phyloP scores from a whole-genome alignment of 2,888 invertebrate genomes.

The Drosophila cognata region DNA sequence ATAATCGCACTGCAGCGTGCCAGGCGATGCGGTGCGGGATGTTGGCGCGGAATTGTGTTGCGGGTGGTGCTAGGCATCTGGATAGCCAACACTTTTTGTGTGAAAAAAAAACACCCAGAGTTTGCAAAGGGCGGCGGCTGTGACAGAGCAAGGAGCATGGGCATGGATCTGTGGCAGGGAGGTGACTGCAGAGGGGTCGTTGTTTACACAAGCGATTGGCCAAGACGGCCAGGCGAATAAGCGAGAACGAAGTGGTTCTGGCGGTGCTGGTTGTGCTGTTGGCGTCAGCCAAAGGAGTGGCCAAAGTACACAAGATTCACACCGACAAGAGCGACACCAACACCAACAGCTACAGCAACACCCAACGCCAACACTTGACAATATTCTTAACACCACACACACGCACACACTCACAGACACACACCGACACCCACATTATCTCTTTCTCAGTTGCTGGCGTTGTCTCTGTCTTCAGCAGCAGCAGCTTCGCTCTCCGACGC shows the following conservation, averaged over 20 bases:
- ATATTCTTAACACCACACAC: conserved; percentile 45
- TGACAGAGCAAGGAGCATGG: background rate
- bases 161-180: conserved; percentile 10
- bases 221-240: conserved; percentile 66
- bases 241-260: conserved; percentile 10
- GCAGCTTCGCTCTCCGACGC: conserved; percentile 8
- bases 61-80: conserved; percentile 39
- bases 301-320: conserved; percentile 85
- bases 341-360: conserved; percentile 38
- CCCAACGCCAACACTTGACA: conserved; percentile 75
- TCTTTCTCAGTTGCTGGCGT: conserved; percentile 23
- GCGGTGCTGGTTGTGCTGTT: conserved; percentile 7
- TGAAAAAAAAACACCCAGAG: conserved; percentile 56
- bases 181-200: conserved; percentile 10
- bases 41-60: background rate
- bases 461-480: conserved; percentile 47
- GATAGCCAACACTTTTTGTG: conserved; percentile 75
- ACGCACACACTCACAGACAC: background rate
- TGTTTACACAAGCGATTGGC: conserved; percentile 85
- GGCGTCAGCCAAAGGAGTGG: conserved; percentile 82
- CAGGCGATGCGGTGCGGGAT: background rate
- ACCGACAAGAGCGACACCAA: conserved; percentile 64
- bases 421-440: background rate
- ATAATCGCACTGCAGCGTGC: conserved; percentile 60
- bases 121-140: conserved; percentile 37